phyloP scores from a whole-genome alignment of 1,140 invertebrate species.

The Amphibalanus amphitrite region DNA sequence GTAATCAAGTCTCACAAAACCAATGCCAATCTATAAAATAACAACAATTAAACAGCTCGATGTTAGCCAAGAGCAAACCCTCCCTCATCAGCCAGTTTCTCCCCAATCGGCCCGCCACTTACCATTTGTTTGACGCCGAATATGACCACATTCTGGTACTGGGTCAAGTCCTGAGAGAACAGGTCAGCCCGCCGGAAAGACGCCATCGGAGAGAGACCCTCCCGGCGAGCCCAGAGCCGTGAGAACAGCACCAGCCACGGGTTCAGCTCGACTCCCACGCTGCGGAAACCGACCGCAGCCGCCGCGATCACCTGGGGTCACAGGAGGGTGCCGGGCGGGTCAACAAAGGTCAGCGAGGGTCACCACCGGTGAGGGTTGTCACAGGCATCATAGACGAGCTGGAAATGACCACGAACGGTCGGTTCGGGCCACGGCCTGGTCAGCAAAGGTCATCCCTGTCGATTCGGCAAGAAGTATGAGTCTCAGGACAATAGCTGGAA shows the following conservation, averaged over 20 bases:
- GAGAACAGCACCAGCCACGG: slow-evolving; percentile 69
- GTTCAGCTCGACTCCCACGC: slow-evolving; percentile 75
- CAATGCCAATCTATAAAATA: no score
- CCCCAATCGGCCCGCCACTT: no score
- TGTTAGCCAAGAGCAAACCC: no score
- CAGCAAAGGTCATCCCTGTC: no score
- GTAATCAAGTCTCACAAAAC: no score
- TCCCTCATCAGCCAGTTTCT: no score
- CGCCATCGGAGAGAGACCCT: slow-evolving; percentile 36
- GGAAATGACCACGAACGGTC: no score
- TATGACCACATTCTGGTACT: slow-evolving; percentile 69
- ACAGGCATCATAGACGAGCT: no score
- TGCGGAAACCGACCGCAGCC: slow-evolving; percentile 48
- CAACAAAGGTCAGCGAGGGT: background rate
- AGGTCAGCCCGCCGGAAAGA: slow-evolving; percentile 55
- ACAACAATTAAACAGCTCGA: no score
- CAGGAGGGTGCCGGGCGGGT: background rate
- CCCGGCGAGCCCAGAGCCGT: slow-evolving; percentile 39
- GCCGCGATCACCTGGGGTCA: slow-evolving; percentile 42
- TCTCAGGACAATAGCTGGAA: no score
- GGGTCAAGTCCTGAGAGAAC: slow-evolving; percentile 55
- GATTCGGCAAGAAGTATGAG: no score
- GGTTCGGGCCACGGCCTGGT: no score
- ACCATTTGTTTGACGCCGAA: slow-evolving; percentile 88
- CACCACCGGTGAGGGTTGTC: background rate